Conservation (phyloP, 1,140 invertebrate species). For the Polypedilum vanderplanki region DNA sequence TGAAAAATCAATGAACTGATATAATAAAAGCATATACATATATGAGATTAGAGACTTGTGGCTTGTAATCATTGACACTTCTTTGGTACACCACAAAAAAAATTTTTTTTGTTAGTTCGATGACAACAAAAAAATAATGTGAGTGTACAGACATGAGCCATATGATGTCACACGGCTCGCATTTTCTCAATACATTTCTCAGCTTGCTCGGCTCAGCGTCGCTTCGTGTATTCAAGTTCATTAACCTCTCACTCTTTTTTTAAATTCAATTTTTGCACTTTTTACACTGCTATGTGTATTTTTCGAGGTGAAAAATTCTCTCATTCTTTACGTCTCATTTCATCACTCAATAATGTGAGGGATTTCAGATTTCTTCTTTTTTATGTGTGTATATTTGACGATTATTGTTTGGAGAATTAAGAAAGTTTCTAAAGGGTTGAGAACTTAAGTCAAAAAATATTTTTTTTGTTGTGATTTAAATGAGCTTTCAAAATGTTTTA, state of each 20-base stretch:
- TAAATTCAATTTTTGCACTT: not conserved
- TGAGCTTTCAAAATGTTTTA: not conserved
- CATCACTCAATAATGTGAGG: not conserved
- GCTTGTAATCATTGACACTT: not conserved
- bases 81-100: not conserved
- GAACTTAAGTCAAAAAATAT: not conserved
- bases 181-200: not conserved
- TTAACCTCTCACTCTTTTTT: not conserved
- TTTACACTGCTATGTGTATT: not conserved
- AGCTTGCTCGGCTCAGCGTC: not conserved
- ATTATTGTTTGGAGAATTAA: no score
- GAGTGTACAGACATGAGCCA: not conserved
- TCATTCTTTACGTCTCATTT: conserved; percentile 2
- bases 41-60: not conserved
- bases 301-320: conserved; percentile 9
- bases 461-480: not conserved
- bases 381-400: no score
- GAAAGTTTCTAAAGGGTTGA: no score
- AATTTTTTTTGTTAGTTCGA: not conserved
- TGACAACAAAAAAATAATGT: not conserved
- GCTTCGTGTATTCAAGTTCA: conserved; percentile 1
- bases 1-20: not conserved
- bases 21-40: not conserved
- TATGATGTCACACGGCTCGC: not conserved
- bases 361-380: no score